Base-by-base conservation (phyloP, 2,113 vertebrate genomes). In the Paradoxurus hermaphroditus region DNA sequence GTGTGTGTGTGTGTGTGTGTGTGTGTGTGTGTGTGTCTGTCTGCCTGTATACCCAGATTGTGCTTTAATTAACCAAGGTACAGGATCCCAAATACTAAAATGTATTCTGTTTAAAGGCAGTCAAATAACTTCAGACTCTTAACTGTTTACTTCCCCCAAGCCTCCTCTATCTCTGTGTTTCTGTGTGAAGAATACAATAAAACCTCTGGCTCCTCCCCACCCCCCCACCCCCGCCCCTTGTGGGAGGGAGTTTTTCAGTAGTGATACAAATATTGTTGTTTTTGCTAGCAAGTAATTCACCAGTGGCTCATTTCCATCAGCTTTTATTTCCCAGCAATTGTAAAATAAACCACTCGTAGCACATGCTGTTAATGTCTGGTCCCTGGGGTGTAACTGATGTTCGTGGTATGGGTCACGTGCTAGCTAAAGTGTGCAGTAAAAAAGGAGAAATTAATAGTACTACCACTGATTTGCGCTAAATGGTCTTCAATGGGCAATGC, bases 301-400 rank as follows among this genome's bases (percentile, higher is more conserved):
- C 86, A 98, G 97, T 98, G 97, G 97, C 98, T 98, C 98, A 96
- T 98, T 99, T 98, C 97, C 97, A 98, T 98, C 98, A 96, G 97
- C 97, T 98, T 99, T 98, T 98, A 98, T 98, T 99, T 99, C 98
- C 96, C 2, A 93, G 98, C 98, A 98, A 98, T 99, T 98, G 98
- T 99, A 98, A 99, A 99, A 98, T 97, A 99, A 99, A 98, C 98
- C 97, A 98, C 89, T 99, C 46, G 1, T 98, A 98, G 97, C 97
- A 70, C 97, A 98, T 95, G 98, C 96, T 98, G 98, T 98, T 99
- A 98, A 98, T 98, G 98, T 98, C 95, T 97, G 90, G 97, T 98
- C 99, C 98, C 98, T 97, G 95, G 98, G 75, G 98, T 98, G 95
- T 97, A 98, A 98, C 97, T 98, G 97, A 98, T 98, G 97, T 97